Evolutionary conservation across 2,113 vertebrate species (phyloP).

Genomic region (Theropithecus gelada): DNA sequence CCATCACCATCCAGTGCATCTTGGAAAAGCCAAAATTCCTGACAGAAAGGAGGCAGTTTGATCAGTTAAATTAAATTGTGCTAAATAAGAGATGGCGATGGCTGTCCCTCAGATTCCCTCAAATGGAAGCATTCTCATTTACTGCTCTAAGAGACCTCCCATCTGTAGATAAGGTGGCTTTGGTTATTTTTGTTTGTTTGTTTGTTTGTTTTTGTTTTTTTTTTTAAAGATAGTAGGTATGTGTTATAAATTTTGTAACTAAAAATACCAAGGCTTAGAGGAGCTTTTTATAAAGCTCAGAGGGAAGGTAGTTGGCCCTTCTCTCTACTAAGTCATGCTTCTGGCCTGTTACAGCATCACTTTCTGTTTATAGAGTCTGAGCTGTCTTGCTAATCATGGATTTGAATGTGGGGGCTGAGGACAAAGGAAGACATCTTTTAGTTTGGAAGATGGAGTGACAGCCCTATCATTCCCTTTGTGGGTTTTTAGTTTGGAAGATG

Average conservation of each 20-base stretch:
- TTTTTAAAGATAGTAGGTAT: not conserved
- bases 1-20: not conserved
- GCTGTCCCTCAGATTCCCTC: not conserved
- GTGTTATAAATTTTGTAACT: conserved; percentile 24
- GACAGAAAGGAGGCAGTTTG: not conserved
- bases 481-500: not conserved
- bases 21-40: not conserved
- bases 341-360: not conserved
- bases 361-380: conserved; percentile 28
- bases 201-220: not conserved
- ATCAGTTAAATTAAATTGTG: conserved; percentile 1
- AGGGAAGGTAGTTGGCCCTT: not conserved
- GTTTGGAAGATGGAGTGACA: conserved; percentile 11
- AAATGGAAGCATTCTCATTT: not conserved
- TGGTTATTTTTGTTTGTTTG: not conserved
- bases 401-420: conserved; percentile 35
- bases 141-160: not conserved
- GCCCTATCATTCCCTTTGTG: not conserved
- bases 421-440: conserved; percentile 25
- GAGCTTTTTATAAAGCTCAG: not conserved
- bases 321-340: not conserved
- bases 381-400: not conserved
- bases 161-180: not conserved
- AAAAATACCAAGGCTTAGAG: not conserved
- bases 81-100: not conserved